Evolutionary conservation across 2,113 vertebrate genomes (phyloP), one percentile per base, ranked within the genome.

Genomic region (Datnioides undecimradiatus): DNA sequence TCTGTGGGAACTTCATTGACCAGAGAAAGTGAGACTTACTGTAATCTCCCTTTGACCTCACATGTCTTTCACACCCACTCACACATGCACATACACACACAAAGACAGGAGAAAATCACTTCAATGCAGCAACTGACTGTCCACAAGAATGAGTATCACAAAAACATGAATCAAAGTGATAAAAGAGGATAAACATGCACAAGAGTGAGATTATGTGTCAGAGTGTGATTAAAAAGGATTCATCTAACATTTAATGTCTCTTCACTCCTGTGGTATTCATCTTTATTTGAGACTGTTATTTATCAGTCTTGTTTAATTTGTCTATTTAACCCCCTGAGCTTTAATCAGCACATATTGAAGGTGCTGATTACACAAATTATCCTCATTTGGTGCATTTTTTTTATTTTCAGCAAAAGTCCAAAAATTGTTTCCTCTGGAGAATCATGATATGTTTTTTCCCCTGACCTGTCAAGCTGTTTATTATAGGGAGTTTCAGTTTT

Each of bases 21-120:
- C 41, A 64, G 34, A 60, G 71, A 78, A 59, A 55, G 10, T 48
- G 45, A 80, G 75, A 8, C 0, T 72, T 73, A 68, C 25, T 65
- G 29, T 80, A 83, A 84, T 84, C 72, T 70, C 51, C 31, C 36
- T 71, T 60, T 85, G 74, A 79, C 74, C 76, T 88, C 52, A 29
- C 65, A 27, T 45, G 10, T 57, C 41, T 41, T 51, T 27, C 29
- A 14, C 0, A 21, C 62, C 1, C 33, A 48, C 45, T 45, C 29
- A 17, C 46, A 68, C 45, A 40, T 31, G 38, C 14, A 52, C 33
- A 51, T 23, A 73, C 54, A 41, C 70, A 58, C 21, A 70, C 67
- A 33, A 34, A 27, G 34, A 55, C 49, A 33, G 13, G 41, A 80
- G 25, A 59, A 80, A 67, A 49, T 65, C 33, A 73, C 59, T 11